phyloP scores from a whole-genome alignment of 2,888 invertebrate species.

The Cyaniris semiargus region DNA sequence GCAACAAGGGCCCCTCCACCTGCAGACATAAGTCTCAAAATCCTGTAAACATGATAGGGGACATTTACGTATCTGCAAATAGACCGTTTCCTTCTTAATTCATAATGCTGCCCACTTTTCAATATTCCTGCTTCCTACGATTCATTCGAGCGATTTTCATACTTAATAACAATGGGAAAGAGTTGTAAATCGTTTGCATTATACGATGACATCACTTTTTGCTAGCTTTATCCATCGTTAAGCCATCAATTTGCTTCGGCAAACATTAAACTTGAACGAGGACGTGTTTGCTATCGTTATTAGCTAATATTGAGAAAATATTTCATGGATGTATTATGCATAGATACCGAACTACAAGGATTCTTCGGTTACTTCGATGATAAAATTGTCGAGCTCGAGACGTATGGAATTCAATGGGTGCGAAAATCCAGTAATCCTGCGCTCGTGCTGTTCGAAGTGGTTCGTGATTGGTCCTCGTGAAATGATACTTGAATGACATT shows the following conservation, averaged over 20 bases:
- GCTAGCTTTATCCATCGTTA: slow-evolving; percentile 9
- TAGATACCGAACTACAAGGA: too few species aligned
- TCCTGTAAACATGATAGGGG: neutral
- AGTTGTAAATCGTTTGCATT: neutral
- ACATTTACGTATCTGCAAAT: slow-evolving; percentile 24
- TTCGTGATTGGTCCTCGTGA: too few species aligned
- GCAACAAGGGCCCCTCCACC: neutral
- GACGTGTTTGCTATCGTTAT: neutral
- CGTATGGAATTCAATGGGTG: too few species aligned
- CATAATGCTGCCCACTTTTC: slow-evolving; percentile 27
- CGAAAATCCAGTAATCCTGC: too few species aligned
- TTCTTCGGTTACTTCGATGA: too few species aligned
- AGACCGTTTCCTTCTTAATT: slow-evolving; percentile 26
- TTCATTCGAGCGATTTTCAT: neutral
- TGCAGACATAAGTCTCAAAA: neutral
- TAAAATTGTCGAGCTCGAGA: too few species aligned
- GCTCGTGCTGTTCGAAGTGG: too few species aligned
- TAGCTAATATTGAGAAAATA: neutral
- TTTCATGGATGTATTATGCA: neutral
- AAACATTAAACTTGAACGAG: neutral
- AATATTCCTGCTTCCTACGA: slow-evolving; percentile 8
- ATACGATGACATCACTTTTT: slow-evolving; percentile 14
- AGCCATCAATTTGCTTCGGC: neutral
- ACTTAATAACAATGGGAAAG: neutral
- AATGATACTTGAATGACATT: too few species aligned